Evolutionary conservation across 2,113 vertebrate species (phyloP).

Genomic region (Numida meleagris): DNA sequence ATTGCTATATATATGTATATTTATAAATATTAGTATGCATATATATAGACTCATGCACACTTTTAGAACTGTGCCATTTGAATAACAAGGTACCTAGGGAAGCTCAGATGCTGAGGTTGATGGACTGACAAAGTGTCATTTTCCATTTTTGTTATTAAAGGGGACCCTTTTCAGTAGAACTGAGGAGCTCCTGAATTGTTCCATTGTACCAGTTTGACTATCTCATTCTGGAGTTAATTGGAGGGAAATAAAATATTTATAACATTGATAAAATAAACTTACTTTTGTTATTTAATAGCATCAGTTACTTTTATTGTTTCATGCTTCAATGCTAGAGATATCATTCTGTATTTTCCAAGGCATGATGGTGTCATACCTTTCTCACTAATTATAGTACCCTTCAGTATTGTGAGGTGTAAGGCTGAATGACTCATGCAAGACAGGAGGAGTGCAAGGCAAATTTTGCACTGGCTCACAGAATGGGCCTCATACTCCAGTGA

Average conservation of each 20-base stretch:
- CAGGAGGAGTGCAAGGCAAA: not conserved
- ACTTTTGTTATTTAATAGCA: conserved; percentile 64
- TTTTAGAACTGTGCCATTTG: not conserved
- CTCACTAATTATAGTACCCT: not conserved
- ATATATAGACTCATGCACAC: conserved; percentile 6
- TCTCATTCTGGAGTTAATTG: conserved; percentile 44
- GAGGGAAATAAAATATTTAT: conserved; percentile 56
- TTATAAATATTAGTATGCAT: conserved; percentile 3
- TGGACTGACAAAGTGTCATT: not conserved
- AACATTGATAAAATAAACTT: conserved; percentile 68
- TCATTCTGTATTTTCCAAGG: not conserved
- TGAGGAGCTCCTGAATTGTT: conserved; percentile 28
- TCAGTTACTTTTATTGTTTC: conserved; percentile 49
- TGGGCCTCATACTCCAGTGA: not conserved
- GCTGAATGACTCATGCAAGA: not conserved
- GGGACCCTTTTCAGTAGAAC: not conserved
- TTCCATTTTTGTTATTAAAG: conserved; percentile 23
- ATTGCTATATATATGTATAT: conserved; percentile 31
- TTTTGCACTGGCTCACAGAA: not conserved
- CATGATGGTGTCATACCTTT: not conserved
- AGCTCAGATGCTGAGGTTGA: not conserved
- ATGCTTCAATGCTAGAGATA: not conserved
- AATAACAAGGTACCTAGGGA: not conserved
- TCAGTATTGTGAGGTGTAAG: not conserved
- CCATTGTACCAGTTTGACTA: conserved; percentile 34